phyloP scores from a whole-genome alignment of 2,797 vertebrate species.

The Phoebastria nigripes region DNA sequence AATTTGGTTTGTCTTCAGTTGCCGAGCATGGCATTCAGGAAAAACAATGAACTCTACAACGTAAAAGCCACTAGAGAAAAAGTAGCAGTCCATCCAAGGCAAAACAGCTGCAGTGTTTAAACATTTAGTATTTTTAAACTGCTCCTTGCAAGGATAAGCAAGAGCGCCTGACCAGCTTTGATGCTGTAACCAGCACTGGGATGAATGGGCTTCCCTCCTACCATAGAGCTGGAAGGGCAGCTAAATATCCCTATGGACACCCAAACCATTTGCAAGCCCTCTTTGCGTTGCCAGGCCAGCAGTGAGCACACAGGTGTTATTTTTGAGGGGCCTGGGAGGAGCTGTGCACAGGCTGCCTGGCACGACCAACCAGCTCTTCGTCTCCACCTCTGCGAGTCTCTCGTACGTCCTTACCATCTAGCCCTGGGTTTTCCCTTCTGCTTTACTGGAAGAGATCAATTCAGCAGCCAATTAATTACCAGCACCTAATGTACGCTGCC shows the following conservation, averaged over 20 bases:
- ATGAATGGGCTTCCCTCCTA: neutral
- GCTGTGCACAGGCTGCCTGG: neutral
- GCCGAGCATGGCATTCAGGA: neutral
- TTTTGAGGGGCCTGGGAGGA: neutral
- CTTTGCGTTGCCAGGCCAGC: neutral
- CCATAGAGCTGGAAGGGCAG: neutral
- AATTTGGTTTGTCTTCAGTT: neutral
- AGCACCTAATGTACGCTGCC: neutral
- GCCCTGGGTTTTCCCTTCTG: neutral
- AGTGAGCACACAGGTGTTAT: neutral
- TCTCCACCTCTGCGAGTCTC: fast-evolving
- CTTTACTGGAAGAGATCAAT: constrained; percentile 21
- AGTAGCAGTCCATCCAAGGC: neutral
- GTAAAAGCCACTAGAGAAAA: neutral
- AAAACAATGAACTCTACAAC: neutral
- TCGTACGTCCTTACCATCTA: fast-evolving
- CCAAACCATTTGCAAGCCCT: neutral
- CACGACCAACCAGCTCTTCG: neutral
- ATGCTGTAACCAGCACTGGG: neutral
- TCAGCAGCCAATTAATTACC: constrained; percentile 51
- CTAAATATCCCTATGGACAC: neutral
- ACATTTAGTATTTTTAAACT: neutral
- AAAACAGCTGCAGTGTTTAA: neutral
- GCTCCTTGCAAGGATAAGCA: neutral
- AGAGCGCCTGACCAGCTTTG: neutral